Evolutionary conservation across 2,797 vertebrate genomes (phyloP).

Genomic region (Pelodytes ibericus): DNA sequence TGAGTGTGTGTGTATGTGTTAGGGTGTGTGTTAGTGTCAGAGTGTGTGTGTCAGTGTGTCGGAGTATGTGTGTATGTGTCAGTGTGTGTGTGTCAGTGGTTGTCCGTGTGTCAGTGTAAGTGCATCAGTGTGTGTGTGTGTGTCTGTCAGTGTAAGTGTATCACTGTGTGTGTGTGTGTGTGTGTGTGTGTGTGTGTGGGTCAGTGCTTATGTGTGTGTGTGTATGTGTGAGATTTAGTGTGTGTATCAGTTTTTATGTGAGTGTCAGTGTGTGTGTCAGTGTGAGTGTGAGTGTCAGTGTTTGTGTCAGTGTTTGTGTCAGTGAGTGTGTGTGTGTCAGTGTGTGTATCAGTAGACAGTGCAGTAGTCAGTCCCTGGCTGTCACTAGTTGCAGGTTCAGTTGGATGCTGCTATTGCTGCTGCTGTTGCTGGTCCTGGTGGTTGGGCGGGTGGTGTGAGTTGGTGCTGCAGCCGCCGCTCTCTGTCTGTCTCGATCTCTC

Average conservation of each 20-base stretch:
- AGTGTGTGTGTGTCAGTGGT: background rate
- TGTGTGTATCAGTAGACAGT: background rate
- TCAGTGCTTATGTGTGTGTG: background rate
- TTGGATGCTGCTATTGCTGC: slow-evolving; percentile 33
- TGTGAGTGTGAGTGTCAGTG: background rate
- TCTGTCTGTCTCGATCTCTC: slow-evolving; percentile 15
- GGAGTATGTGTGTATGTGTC: background rate
- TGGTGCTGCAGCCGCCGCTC: slow-evolving; percentile 20
- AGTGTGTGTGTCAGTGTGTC: background rate
- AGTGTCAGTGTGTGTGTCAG: background rate
- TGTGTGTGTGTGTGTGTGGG: background rate
- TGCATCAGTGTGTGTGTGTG: background rate
- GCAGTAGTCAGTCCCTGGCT: slow-evolving; percentile 19
- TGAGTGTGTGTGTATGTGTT: background rate
- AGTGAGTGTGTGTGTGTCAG: background rate
- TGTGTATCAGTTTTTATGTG: background rate
- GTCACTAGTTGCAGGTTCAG: slow-evolving; percentile 45
- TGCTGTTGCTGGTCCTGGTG: slow-evolving; percentile 26
- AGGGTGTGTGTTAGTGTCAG: background rate
- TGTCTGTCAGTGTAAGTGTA: background rate
- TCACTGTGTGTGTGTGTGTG: background rate
- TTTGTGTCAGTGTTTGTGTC: background rate
- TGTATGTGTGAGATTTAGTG: background rate
- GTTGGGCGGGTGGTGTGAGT: slow-evolving; percentile 51
- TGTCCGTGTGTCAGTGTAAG: background rate